Evolutionary conservation across 1,140 invertebrate species (phyloP).

Genomic region (Drosophila orena): DNA sequence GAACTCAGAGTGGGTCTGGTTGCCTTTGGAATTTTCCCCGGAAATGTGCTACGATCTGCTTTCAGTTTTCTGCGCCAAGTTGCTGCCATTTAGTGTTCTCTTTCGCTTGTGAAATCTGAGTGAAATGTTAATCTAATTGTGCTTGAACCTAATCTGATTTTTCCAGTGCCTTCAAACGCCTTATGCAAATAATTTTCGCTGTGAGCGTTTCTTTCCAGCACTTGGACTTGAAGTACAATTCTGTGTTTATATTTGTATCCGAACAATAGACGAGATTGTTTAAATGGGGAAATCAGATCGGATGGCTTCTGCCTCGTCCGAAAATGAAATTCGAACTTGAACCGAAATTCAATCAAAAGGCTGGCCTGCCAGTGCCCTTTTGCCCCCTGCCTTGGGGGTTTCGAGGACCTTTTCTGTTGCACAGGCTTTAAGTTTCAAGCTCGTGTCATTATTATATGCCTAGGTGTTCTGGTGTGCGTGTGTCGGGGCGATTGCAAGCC

Average conservation of each 20-base stretch:
- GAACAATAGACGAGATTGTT: not conserved
- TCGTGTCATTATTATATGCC: slow-evolving; percentile 52
- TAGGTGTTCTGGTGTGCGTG: slow-evolving; percentile 9
- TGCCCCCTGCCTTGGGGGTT: not conserved
- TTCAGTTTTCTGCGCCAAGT: no score
- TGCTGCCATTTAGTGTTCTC: not conserved
- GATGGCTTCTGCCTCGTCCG: not conserved
- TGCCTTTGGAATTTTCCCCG: not conserved
- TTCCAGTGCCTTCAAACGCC: not conserved
- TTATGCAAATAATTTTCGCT: slow-evolving; percentile 9
- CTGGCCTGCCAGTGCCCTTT: slow-evolving; percentile 6
- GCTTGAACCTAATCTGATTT: slow-evolving; percentile 7
- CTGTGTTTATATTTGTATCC: no score
- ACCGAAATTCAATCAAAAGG: slow-evolving; percentile 1
- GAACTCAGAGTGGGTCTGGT: not conserved
- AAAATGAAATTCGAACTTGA: slow-evolving; percentile 29
- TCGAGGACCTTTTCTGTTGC: slow-evolving; percentile 19
- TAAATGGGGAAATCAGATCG: not conserved
- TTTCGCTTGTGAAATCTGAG: slow-evolving; percentile 6
- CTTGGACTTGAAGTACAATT: no score
- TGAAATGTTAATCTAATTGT: not conserved
- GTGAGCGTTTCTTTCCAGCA: no score
- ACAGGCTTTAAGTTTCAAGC: slow-evolving; percentile 48
- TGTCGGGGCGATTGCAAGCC: slow-evolving; percentile 37
- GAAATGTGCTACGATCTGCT: not conserved